Evolutionary conservation across 2,113 vertebrate species (phyloP), one percentile per base, ranked within the genome.

Genomic region (Emydocephalus ijimae): DNA sequence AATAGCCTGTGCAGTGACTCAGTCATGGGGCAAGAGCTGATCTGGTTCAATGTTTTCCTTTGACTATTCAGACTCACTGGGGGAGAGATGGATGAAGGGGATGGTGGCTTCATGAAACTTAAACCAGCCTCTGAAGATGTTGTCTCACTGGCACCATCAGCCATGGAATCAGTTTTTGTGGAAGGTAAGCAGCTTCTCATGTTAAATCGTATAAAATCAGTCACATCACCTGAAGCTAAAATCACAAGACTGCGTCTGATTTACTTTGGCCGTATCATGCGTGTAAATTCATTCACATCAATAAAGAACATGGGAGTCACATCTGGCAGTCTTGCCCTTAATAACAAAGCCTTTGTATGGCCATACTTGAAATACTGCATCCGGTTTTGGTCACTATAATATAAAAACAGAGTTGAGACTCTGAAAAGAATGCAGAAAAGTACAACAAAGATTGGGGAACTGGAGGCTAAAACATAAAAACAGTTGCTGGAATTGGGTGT

Each of bases 81-180:
- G 90, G 98, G 98, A 98, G 99, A 99, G 94, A 99, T 99, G 99
- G 99, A 99, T 94, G 99, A 99, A 96, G 95, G 98, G 0, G 99
- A 99, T 89, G 96, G 97, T 11, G 93, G 95, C 55, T 96, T 98
- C 96, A 50, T 96, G 55, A 98, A 97, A 94, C 93, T 96, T 54
- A 99, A 98, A 96, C 98, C 98, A 91, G 92, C 96, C 12, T 90
- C 97, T 0, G 99, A 99, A 1, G 99, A 99, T 48, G 91, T 97
- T 29, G 96, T 98, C 57, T 98, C 98, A 0, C 97, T 99, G 54
- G 97, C 98, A 3, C 95, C 98, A 87, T 98, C 98, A 3, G 98
- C 97, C 4, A 81, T 98, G 0, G 99, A 99, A 94, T 97, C 98
- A 14, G 90, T 98, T 97, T 97, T 98, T 45, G 96, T 98, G 88